Base-by-base conservation (phyloP, 2,797 vertebrate species). In the Poecilia wingei region DNA sequence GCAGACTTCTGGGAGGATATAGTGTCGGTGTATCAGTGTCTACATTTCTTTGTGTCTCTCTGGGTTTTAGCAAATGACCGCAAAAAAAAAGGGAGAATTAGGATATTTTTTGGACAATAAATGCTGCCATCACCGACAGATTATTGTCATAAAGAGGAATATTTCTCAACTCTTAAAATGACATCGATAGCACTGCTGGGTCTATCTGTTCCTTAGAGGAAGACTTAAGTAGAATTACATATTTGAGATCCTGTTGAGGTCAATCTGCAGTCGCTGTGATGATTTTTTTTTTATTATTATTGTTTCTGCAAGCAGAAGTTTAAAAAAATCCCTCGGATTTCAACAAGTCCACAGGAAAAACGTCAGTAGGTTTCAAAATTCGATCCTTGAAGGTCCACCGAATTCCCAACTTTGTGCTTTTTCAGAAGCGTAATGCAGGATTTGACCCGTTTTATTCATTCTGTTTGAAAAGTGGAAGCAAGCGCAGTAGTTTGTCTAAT, bases 61-160 rank as follows among this genome's bases (percentile, higher is more conserved):
- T 33, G 72, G 78, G 77, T 79, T 75, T 78, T 66, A 83, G 41
- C 22, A 74, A 79, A 89, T 84, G n/a, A 9, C 41, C 66, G 45
- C 39, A 68, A 89, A 83, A 68, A 89, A 82, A 84, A 41, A 80
- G 71, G 81, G 80, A 51, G 76, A 33, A 82, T 82, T 86, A 78
- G 25, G 2, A 73, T 72, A 76, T 84, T 79, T 80, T 87, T 81
- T 87, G 73, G 79, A 86, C 41, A 18, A 39, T 16, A 20, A 57
- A 68, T 73, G 39, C 73, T 84, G 71, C 18, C 36, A 57, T 79
- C 49, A 1, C 10, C 47, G n/a, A 74, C 47, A 84, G 84, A 81
- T 77, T 84, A 66, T 69, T 33, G n/a, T 49, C 31, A 74, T 51
- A 45, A 22, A 69, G 2, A 80, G 76, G 25, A 75, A 66, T 74